phyloP scores from a whole-genome alignment of 2,113 vertebrate genomes.

The Micronycteris hirsuta region DNA sequence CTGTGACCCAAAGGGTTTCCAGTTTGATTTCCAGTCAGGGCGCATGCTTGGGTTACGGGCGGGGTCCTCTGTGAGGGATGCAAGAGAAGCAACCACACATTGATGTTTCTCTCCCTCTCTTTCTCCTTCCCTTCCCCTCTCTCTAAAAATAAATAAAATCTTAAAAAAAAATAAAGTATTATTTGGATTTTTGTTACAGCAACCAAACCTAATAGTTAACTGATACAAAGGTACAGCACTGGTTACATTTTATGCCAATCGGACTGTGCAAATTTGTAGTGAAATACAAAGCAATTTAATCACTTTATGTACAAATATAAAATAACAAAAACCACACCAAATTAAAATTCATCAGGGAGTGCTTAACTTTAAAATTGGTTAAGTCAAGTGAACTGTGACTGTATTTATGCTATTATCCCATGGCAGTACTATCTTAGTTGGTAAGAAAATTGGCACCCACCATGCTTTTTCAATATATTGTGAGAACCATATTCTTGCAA shows the following conservation, averaged over 20 bases:
- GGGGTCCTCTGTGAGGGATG: no score
- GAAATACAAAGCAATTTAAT: neutral
- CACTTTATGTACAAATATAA: neutral
- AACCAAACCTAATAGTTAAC: neutral
- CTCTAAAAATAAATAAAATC: no score
- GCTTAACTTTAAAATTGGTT: slow-evolving; percentile 25
- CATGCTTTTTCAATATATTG: neutral
- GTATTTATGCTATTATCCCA: neutral
- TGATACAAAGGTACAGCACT: neutral
- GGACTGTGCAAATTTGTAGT: slow-evolving; percentile 14
- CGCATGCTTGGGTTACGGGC: no score
- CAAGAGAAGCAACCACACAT: no score
- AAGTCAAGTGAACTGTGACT: neutral
- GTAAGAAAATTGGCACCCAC: neutral
- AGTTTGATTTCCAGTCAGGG: no score
- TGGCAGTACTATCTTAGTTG: neutral
- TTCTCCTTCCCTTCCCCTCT: no score
- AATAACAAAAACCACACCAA: neutral
- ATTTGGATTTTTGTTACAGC: slow-evolving; percentile 5
- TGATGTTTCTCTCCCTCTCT: no score
- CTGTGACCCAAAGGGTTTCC: no score
- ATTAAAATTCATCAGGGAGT: slow-evolving; percentile 10
- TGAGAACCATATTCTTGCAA: neutral
- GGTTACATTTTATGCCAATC: slow-evolving; percentile 9
- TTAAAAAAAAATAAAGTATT: neutral